A percentile compares a stretch with the other conserved stretches of the same genome.
These are phyloP conservation scores for Temnothorax ravouxi DNA, from an alignment of 2,888 invertebrate genomes.

Conservation along the genomic window DNA sequence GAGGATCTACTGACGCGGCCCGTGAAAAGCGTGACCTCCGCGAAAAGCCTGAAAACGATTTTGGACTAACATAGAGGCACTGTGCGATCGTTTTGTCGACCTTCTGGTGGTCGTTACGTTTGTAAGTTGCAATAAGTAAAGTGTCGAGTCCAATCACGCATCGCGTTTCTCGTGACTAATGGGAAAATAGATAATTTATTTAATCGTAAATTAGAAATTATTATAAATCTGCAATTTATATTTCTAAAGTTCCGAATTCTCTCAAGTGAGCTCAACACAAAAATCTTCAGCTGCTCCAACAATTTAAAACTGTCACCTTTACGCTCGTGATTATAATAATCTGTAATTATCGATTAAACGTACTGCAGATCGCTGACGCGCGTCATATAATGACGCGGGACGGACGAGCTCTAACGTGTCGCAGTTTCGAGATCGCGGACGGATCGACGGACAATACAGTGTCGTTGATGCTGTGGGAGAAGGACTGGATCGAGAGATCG, in stretches of 20 bases:
- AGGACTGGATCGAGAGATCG: conserved; percentile 90
- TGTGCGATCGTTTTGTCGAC: conserved; percentile 88
- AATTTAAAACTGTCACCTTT: neutral
- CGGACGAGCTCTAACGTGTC: conserved; percentile 88
- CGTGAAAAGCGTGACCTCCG: conserved; percentile 88
- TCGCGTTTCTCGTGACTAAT: neutral
- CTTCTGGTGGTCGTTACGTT: conserved; percentile 90
- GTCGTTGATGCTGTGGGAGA: conserved; percentile 90
- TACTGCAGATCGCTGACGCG: conserved; percentile 87
- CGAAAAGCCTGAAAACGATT: conserved; percentile 88
- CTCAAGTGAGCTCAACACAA: neutral
- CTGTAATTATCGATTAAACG: neutral
- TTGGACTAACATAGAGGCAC: conserved; percentile 85
- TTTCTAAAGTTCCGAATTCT: neutral
- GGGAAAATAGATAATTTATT: neutral
- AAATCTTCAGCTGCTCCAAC: neutral
- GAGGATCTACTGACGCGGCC: conserved; percentile 89
- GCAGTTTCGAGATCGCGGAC: conserved; percentile 89
- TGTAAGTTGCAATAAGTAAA: conserved; percentile 74
- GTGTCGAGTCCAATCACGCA: neutral
- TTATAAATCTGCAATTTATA: neutral
- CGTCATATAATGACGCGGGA: conserved; percentile 89
- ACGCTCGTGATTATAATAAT: neutral
- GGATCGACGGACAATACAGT: conserved; percentile 89
- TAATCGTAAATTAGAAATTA: neutral